These are phyloP conservation scores for Echinometra lucunter DNA, from an alignment of 53 echinoderm and acorn worm genomes.

Conservation along the genomic window DNA sequence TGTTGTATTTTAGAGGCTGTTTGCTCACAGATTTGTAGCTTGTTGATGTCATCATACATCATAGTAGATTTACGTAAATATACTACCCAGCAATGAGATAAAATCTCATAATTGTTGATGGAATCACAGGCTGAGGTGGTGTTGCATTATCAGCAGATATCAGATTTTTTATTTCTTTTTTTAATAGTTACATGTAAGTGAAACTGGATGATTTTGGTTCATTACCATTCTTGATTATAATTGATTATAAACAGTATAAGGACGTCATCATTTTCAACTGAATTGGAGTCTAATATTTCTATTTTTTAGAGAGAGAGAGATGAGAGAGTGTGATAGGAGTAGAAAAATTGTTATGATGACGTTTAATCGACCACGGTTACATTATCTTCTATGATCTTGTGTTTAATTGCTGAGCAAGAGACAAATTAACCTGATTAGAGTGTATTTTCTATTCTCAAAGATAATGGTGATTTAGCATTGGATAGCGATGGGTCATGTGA, in stretches of 20 bases:
- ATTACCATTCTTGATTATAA: slow-evolving; percentile 18
- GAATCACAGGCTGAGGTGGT: neutral
- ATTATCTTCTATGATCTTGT: slow-evolving; percentile 26
- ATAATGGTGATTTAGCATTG: neutral
- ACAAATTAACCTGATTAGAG: slow-evolving; percentile 5
- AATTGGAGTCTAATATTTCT: slow-evolving; percentile 1
- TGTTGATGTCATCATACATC: neutral
- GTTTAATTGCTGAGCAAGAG: slow-evolving; percentile 11
- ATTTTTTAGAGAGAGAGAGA: slow-evolving; percentile 35
- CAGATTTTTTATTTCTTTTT: slow-evolving; percentile 1
- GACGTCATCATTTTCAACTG: neutral
- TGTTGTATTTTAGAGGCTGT: neutral
- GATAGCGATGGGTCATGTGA: neutral
- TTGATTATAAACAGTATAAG: slow-evolving; percentile 13
- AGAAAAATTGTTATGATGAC: neutral
- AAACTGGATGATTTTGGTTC: neutral
- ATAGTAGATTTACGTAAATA: slow-evolving; percentile 24
- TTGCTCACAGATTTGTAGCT: neutral
- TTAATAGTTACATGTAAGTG: neutral
- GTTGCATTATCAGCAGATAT: neutral
- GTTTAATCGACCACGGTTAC: neutral
- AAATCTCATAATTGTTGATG: slow-evolving; percentile 35
- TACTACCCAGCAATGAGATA: neutral
- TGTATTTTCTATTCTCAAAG: neutral
- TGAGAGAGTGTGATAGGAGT: neutral